A percentile compares a stretch with the other conserved stretches of the same genome.
phyloP scores from a whole-genome alignment of 2,797 vertebrate species.

The Vultur gryphus region DNA sequence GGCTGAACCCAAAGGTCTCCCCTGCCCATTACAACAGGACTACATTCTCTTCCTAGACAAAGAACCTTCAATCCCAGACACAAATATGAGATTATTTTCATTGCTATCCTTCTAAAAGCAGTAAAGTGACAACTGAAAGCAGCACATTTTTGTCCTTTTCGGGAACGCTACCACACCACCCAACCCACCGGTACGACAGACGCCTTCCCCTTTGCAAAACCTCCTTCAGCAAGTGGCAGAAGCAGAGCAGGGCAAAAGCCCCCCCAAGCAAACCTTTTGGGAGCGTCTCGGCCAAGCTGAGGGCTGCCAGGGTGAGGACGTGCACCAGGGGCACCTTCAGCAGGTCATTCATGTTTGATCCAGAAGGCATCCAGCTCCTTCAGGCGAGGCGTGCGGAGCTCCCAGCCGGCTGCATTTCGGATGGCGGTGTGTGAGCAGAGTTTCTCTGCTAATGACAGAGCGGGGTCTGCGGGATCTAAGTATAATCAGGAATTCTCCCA shows the following conservation, averaged over 20 bases:
- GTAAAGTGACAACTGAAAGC: not conserved
- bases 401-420: constrained; percentile 71
- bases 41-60: not conserved
- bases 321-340: constrained; percentile 78
- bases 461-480: constrained; percentile 75
- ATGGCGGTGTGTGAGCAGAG: constrained; percentile 37
- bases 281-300: constrained; percentile 75
- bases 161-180: rapidly evolving
- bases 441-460: constrained; percentile 58
- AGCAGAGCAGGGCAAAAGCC: not conserved
- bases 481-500: constrained; percentile 82
- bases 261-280: constrained; percentile 80
- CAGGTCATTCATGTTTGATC: constrained; percentile 82
- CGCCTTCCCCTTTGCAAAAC: not conserved
- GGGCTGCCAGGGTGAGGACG: constrained; percentile 73
- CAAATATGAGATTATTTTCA: not conserved
- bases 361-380: constrained; percentile 59
- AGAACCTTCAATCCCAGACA: not conserved
- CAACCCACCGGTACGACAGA: not conserved
- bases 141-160: not conserved
- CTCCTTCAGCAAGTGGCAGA: not conserved
- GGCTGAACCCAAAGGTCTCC: not conserved
- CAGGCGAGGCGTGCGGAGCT: constrained; percentile 53
- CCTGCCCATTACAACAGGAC: not conserved
- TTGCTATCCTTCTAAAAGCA: not conserved